These are phyloP conservation scores for Asbolus verrucosus DNA, from an alignment of 1,140 invertebrate species.

Conservation along the genomic window DNA sequence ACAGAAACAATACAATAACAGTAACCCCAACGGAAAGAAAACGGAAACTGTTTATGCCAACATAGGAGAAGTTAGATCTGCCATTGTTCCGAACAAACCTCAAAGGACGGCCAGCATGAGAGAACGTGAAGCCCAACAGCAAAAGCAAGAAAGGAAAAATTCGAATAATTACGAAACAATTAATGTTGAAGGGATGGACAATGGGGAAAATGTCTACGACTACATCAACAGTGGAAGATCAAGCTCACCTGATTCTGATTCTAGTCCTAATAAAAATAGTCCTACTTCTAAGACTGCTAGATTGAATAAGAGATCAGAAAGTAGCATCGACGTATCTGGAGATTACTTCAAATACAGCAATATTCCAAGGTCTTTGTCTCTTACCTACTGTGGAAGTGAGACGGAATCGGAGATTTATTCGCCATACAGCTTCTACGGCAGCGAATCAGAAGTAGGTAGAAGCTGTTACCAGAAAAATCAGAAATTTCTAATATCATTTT, in stretches of 20 bases:
- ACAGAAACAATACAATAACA: slow-evolving; percentile 68
- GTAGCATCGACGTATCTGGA: slow-evolving; percentile 65
- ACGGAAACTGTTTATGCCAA: slow-evolving; percentile 83
- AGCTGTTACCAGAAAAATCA: background rate
- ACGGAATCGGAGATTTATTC: slow-evolving; percentile 85
- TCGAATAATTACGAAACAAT: slow-evolving; percentile 57
- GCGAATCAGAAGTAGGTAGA: slow-evolving; percentile 65
- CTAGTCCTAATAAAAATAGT: slow-evolving; percentile 63
- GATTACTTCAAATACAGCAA: slow-evolving; percentile 64
- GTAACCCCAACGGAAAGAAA: slow-evolving; percentile 62
- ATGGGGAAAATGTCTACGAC: slow-evolving; percentile 74
- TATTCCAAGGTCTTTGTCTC: slow-evolving; percentile 72
- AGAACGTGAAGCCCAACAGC: slow-evolving; percentile 75
- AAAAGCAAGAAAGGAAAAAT: slow-evolving; percentile 65
- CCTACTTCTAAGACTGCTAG: slow-evolving; percentile 51
- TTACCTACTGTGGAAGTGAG: slow-evolving; percentile 83
- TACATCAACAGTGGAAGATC: slow-evolving; percentile 71
- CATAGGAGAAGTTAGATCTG: slow-evolving; percentile 82
- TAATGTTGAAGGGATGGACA: slow-evolving; percentile 62
- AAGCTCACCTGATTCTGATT: slow-evolving; percentile 75
- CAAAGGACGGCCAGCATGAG: slow-evolving; percentile 85
- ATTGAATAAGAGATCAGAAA: slow-evolving; percentile 67
- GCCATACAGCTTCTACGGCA: slow-evolving; percentile 81
- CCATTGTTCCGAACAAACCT: slow-evolving; percentile 81
- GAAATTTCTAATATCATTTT: slow-evolving; percentile 22